A percentile compares a stretch with the other conserved stretches of the same genome.
These are phyloP conservation scores for Iphiclides podalirius DNA, from an alignment of 2,888 invertebrate genomes.

Conservation along the genomic window DNA sequence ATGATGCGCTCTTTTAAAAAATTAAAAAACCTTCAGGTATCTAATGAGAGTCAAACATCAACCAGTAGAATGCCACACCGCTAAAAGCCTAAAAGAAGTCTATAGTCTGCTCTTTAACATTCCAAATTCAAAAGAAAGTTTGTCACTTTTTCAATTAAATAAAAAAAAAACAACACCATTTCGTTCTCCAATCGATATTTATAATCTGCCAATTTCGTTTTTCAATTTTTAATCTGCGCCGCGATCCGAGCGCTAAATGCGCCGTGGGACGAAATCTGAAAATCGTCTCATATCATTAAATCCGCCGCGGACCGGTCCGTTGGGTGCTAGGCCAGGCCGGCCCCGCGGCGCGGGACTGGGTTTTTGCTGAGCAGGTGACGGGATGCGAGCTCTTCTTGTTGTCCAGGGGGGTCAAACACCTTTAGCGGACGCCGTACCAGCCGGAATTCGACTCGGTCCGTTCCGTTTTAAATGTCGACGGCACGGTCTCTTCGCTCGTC, in stretches of 20 bases:
- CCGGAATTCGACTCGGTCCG: slow-evolving; percentile 3
- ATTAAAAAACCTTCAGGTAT: too few species aligned
- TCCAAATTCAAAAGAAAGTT: too few species aligned
- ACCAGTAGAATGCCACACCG: too few species aligned
- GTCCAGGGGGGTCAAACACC: slow-evolving; percentile 61
- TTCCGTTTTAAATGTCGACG: slow-evolving; percentile 2
- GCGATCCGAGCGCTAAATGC: not conserved
- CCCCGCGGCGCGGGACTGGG: slow-evolving; percentile 38
- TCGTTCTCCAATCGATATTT: too few species aligned
- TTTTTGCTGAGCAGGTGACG: slow-evolving; percentile 74
- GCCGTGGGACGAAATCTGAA: slow-evolving; percentile 40
- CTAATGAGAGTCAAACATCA: too few species aligned
- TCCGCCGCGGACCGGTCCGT: slow-evolving; percentile 43
- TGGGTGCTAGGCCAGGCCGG: slow-evolving; percentile 35
- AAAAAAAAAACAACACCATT: too few species aligned
- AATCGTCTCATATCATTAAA: slow-evolving; percentile 56
- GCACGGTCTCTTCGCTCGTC: not conserved
- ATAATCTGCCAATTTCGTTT: too few species aligned
- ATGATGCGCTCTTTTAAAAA: too few species aligned
- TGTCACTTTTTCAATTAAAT: too few species aligned
- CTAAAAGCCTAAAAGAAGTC: too few species aligned
- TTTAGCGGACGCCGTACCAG: slow-evolving; percentile 28
- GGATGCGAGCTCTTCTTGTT: slow-evolving; percentile 62
- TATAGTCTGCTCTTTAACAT: too few species aligned
- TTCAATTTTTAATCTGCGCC: too few species aligned